Evolutionary conservation across 2,113 vertebrate genomes (phyloP).

Genomic region (Empidonax traillii): DNA sequence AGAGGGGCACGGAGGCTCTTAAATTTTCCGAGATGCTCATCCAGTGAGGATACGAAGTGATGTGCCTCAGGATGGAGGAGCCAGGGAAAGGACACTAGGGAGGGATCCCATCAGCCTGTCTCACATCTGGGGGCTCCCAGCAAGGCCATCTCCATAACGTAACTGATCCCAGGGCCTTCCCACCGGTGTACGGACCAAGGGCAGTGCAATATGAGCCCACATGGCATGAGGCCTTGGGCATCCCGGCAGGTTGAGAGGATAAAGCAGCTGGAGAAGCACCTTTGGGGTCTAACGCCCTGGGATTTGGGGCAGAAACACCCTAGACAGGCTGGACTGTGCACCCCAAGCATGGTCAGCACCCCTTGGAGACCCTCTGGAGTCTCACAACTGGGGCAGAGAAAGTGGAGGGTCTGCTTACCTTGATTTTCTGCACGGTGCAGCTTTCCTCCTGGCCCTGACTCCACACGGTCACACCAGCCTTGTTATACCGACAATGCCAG

Average conservation of each 20-base stretch:
- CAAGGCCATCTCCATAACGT: background rate
- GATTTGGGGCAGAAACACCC: background rate
- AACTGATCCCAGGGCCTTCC: background rate
- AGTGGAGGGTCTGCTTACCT: slow-evolving; percentile 70
- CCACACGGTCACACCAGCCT: slow-evolving; percentile 82
- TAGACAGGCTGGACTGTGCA: background rate
- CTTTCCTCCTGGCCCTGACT: slow-evolving; percentile 77
- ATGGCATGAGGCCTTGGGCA: background rate
- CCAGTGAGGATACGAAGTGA: rapidly evolving
- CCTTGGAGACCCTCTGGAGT: background rate
- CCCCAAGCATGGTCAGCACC: background rate
- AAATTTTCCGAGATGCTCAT: rapidly evolving
- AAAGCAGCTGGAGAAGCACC: background rate
- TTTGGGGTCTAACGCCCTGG: background rate
- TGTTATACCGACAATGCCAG: slow-evolving; percentile 84
- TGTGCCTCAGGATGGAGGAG: background rate
- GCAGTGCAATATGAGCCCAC: background rate
- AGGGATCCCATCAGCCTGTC: rapidly evolving
- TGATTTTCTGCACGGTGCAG: slow-evolving; percentile 83
- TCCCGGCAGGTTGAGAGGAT: background rate
- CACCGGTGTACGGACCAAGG: background rate
- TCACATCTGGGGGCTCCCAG: rapidly evolving
- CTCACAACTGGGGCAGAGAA: background rate
- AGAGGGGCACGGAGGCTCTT: background rate
- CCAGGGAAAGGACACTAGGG: rapidly evolving